Percentiles rank a stretch among this genome's conserved stretches.
Conservation (phyloP, 2,888 invertebrate genomes). For the Sympetrum striolatum region DNA sequence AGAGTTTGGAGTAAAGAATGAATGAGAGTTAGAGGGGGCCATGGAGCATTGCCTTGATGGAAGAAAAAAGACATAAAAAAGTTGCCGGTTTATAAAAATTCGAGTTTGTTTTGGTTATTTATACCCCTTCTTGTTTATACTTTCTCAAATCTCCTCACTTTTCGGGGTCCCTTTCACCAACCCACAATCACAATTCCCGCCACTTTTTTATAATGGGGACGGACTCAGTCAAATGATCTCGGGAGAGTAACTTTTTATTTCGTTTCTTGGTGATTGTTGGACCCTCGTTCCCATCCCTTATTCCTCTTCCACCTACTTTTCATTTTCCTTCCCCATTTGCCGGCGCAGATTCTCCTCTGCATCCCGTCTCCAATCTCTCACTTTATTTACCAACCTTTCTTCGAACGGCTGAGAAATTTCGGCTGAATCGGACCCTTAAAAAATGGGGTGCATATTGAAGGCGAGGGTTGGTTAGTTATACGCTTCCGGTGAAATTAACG, state of each 20-base stretch:
- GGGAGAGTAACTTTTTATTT: neutral
- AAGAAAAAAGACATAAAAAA: neutral
- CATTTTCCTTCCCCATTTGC: neutral
- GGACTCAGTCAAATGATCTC: neutral
- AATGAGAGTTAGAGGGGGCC: no score
- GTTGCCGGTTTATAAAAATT: neutral
- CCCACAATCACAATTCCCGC: neutral
- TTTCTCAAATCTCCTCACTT: neutral
- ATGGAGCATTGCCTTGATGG: no score
- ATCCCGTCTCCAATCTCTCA: neutral
- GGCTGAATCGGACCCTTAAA: neutral
- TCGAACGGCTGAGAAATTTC: neutral
- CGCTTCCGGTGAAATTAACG: constrained; percentile 7
- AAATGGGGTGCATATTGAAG: neutral
- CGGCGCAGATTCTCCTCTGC: neutral
- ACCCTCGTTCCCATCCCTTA: neutral
- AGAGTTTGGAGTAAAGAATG: no score
- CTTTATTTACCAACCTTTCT: neutral
- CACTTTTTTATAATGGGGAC: neutral
- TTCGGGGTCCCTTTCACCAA: neutral
- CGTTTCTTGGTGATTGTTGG: neutral
- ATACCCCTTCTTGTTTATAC: neutral
- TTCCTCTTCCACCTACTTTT: neutral
- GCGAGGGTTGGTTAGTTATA: constrained; percentile 16
- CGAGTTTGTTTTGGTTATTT: neutral